phyloP scores from a whole-genome alignment of 1,140 invertebrate genomes.

The Cyphomyrmex costatus region DNA sequence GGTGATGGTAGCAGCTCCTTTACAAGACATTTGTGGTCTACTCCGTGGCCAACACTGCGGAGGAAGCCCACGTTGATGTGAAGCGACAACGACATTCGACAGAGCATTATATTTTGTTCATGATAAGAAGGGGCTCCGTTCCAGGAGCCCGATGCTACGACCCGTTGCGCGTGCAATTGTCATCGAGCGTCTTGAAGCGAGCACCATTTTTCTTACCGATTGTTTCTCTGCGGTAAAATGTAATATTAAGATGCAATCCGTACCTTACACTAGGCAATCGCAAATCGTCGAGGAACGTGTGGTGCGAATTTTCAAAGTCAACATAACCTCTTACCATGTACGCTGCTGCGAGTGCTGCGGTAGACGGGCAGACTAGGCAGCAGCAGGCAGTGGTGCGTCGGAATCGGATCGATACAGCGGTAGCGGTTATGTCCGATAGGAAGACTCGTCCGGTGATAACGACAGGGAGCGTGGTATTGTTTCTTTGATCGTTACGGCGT shows the following conservation, averaged over 20 bases:
- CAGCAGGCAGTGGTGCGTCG: background rate
- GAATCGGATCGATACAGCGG: slow-evolving; percentile 38
- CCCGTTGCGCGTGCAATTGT: background rate
- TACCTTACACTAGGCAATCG: background rate
- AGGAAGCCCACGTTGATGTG: slow-evolving; percentile 66
- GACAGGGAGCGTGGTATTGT: background rate
- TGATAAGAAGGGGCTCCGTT: background rate
- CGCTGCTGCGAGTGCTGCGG: too few species aligned
- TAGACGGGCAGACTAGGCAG: too few species aligned
- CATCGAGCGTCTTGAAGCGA: background rate
- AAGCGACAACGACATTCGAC: slow-evolving; percentile 73
- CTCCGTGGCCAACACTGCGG: slow-evolving; percentile 68
- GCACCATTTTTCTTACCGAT: slow-evolving; percentile 24
- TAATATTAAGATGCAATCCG: background rate
- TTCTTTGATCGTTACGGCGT: background rate
- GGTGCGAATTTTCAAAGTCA: background rate
- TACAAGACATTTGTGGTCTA: slow-evolving; percentile 81
- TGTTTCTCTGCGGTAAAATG: background rate
- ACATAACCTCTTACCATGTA: slow-evolving; percentile 55
- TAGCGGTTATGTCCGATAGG: slow-evolving; percentile 16
- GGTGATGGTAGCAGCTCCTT: slow-evolving; percentile 71
- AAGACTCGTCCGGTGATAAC: background rate
- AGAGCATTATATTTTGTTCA: slow-evolving; percentile 30
- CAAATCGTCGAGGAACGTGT: background rate
- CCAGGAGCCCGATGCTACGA: background rate